Percentiles rank a stretch among this genome's conserved stretches.
Evolutionary conservation across 2,797 vertebrate species (phyloP).

Genomic region (Kryptolebias ocellatus): DNA sequence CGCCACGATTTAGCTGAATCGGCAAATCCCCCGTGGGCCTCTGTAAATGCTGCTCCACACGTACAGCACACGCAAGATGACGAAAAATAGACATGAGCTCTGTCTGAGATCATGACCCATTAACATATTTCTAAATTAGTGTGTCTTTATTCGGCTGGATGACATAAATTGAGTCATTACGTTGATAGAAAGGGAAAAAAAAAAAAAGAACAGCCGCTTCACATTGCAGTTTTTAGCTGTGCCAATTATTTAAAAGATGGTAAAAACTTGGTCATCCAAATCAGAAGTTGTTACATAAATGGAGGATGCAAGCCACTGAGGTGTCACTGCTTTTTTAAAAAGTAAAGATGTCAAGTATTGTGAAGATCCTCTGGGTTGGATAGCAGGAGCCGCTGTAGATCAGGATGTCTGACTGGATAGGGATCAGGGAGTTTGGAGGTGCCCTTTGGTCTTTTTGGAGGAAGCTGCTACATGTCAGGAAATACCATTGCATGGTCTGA

Average conservation of each 20-base stretch:
- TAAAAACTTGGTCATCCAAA: too few relatives aligned
- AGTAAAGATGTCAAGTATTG: too few relatives aligned
- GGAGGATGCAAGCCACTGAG: too few relatives aligned
- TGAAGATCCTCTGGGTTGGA: neutral
- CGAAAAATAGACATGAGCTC: slow-evolving; percentile 38
- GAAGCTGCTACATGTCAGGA: neutral
- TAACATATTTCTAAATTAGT: slow-evolving; percentile 6
- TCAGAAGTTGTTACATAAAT: too few relatives aligned
- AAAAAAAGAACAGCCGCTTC: neutral
- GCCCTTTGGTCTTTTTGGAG: neutral
- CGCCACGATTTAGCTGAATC: slow-evolving; percentile 70
- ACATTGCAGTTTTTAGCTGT: neutral
- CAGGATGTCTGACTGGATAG: neutral
- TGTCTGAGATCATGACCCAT: slow-evolving; percentile 17
- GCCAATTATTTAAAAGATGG: too few relatives aligned
- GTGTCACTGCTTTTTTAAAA: too few relatives aligned
- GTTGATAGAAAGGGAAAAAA: too few relatives aligned
- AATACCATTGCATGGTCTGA: neutral
- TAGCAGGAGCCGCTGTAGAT: neutral
- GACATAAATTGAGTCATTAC: slow-evolving; percentile 4
- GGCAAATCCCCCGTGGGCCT: slow-evolving; percentile 70
- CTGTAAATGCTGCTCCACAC: slow-evolving; percentile 79
- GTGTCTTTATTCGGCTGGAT: slow-evolving; percentile 4
- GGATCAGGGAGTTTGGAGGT: neutral
- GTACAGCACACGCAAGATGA: slow-evolving; percentile 76